Base-by-base conservation (phyloP, 2,113 vertebrate genomes). In the Galbula dea region DNA sequence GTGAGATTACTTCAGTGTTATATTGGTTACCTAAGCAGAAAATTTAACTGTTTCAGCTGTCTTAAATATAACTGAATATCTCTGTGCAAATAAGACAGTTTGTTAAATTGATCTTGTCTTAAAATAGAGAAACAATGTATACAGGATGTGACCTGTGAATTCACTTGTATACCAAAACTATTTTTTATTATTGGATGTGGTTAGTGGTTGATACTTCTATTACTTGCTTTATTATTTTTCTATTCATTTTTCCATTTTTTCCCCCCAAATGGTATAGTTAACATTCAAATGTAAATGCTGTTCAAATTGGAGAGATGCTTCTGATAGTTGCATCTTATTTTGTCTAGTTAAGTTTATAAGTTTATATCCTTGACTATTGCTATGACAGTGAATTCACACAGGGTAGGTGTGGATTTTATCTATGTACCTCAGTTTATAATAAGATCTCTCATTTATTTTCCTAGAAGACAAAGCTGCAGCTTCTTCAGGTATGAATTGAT, bases 401-500 rank as follows among this genome's bases (percentile, higher is more conserved):
- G 29, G n/a, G 6, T 23, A 15, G 30, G 19, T 52, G 10, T 52
- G n/a, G 6, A 11, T 17, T 88, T 73, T 65, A 67, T 9, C 39
- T 74, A 76, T 61, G 21, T 26, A 24, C 19, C n/a, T 88, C 36
- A n/a, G 29, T 39, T 84, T 81, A 71, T 58, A 74, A 46, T 1
- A 11, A 86, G 52, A 52, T 54, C 27, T 45, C 68, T 80, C 69
- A 61, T 72, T 93, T 83, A 59, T 94, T 86, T 74, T 78, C 74
- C 39, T 55, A n/a, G 34, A 57, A 66, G 83, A 74, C 32, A 66
- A 84, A 72, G 32, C 57, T 71, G 9, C 52, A 86, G 49, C n/a
- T 65, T 68, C 55, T 71, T 91, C 72, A 72, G 39, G 27, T 68
- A 32, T 52, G 26, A 95, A 96, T 68, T 75, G 76, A 93, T 96